Evolutionary conservation across 2,113 vertebrate genomes (phyloP).

Genomic region (Rhynchopsitta pachyrhyncha): DNA sequence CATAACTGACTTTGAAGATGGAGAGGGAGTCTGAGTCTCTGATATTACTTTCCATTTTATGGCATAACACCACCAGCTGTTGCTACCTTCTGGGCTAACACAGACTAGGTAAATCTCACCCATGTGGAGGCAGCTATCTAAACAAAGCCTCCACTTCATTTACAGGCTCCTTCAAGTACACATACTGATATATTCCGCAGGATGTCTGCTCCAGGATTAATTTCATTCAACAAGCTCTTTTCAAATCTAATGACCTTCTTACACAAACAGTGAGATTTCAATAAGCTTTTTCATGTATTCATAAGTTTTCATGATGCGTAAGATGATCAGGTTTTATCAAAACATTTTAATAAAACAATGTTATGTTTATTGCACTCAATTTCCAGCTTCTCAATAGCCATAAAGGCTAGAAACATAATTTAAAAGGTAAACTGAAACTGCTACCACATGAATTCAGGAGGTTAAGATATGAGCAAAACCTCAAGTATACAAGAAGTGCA

Average conservation of each 20-base stretch:
- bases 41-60: not conserved
- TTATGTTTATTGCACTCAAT: not conserved
- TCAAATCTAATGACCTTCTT: not conserved
- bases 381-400: not conserved
- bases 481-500: not conserved
- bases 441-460: not conserved
- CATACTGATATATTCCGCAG: not conserved
- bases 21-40: not conserved
- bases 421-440: not conserved
- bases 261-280: not conserved
- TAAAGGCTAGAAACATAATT: not conserved
- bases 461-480: not conserved
- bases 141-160: not conserved
- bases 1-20: not conserved
- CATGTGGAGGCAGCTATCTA: not conserved
- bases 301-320: not conserved
- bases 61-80: not conserved
- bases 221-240: not conserved
- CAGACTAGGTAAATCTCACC: not conserved
- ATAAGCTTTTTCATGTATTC: not conserved
- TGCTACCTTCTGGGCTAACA: not conserved
- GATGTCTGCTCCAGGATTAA: not conserved
- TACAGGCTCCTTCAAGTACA: not conserved
- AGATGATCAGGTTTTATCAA: not conserved
- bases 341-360: not conserved